These are phyloP conservation scores for Dasypolia templi DNA, from an alignment of 2,888 invertebrate species.

Conservation along the genomic window DNA sequence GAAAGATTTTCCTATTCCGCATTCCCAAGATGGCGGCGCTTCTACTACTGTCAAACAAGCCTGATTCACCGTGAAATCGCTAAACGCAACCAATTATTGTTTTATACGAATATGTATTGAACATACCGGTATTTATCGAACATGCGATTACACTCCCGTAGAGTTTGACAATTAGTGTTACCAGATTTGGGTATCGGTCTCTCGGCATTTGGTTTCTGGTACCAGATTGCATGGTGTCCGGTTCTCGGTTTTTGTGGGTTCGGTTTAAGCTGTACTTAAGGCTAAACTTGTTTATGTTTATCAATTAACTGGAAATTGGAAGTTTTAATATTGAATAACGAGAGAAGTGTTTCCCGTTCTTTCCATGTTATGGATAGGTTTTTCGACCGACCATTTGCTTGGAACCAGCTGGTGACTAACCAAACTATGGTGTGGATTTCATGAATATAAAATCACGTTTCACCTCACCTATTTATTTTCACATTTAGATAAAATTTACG, in stretches of 20 bases:
- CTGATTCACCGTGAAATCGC: slow-evolving; percentile 76
- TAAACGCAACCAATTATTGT: slow-evolving; percentile 76
- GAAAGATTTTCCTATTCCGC: slow-evolving; percentile 55
- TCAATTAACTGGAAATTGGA: slow-evolving; percentile 27
- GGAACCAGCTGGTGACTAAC: slow-evolving; percentile 1
- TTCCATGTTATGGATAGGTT: neutral
- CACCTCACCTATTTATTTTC: slow-evolving; percentile 41
- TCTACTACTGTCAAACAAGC: slow-evolving; percentile 75
- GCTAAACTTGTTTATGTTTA: slow-evolving; percentile 57
- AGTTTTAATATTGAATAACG: slow-evolving; percentile 16
- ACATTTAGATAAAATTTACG: slow-evolving; percentile 49
- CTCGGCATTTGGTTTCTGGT: slow-evolving; percentile 47
- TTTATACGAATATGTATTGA: slow-evolving; percentile 62
- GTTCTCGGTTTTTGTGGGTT: slow-evolving; percentile 43
- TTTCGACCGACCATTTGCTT: slow-evolving; percentile 7
- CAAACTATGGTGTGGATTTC: slow-evolving; percentile 15
- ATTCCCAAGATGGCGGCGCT: slow-evolving; percentile 68
- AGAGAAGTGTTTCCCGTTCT: slow-evolving; percentile 2
- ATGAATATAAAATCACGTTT: slow-evolving; percentile 41
- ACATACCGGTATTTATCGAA: slow-evolving; percentile 54
- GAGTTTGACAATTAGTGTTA: slow-evolving; percentile 54
- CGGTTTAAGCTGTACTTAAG: slow-evolving; percentile 27
- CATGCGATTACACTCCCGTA: slow-evolving; percentile 54
- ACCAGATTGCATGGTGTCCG: slow-evolving; percentile 39
- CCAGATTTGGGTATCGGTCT: slow-evolving; percentile 54